Base-by-base conservation (phyloP, 2,888 invertebrate genomes). In the Macrosiphum euphorbiae region DNA sequence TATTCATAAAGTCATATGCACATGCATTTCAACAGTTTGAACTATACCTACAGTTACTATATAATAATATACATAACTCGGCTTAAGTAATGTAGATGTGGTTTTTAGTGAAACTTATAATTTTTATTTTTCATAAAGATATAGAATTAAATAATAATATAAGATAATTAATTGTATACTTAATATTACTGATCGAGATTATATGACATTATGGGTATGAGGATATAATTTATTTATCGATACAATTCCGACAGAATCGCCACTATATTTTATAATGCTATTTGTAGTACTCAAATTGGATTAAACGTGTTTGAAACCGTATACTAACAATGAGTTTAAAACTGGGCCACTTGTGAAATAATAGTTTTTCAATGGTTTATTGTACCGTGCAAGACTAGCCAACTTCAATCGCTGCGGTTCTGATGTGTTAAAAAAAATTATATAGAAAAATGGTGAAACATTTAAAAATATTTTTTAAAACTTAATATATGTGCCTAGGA, bases 271-370 rank as follows among this genome's bases (percentile, higher is more conserved):
- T 61, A 88, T 92, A 67, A 88, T 67, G 44, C 26, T 67, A 58
- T 87, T 88, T 67, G 11, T 50, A 35, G 35, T 10, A 55, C 67
- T 87, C 10, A 92, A 93, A 94, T 94, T 86, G 90, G 94, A 90
- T 94, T 90, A 90, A 85, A 52, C 90, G 44, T 86, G 61, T 89
- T 90, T 47, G 78, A 93, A 89, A 89, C 78, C 89, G 89, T 85
- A 89, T 16, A 88, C 58, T 50, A 20, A 88, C 52, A 44, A n/a
- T n/a, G 78, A 24, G 61, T 88, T 78, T 88, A 55, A 88, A 88
- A 88, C 41, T 61, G 35, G 50, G 35, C 87, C 50, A 47, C 92
- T 78, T 88, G 67, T 78, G 52, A 67, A 50, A n/a, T 92, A 87
- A 87, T 67, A 50, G 61, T 87, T 28, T 67, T 92, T 87, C 26